phyloP scores from a whole-genome alignment of 2,888 invertebrate species.

The Drosophila buzzatii region DNA sequence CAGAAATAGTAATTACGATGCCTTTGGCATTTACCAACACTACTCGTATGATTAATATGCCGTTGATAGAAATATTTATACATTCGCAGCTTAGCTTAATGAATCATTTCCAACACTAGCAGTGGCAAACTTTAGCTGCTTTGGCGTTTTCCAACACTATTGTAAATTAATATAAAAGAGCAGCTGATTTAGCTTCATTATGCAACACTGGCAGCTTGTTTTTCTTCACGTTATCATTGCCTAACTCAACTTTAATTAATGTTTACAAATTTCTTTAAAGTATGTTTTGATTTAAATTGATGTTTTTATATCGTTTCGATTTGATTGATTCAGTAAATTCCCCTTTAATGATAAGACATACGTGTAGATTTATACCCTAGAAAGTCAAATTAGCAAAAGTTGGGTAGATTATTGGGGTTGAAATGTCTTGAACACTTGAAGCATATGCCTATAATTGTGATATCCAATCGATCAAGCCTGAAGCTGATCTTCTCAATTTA shows the following conservation, averaged over 20 bases:
- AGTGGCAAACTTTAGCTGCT: too few species aligned
- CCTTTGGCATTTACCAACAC: not conserved
- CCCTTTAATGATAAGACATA: constrained; percentile 45
- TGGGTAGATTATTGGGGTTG: not conserved
- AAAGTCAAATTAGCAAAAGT: not conserved
- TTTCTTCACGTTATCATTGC: constrained; percentile 9
- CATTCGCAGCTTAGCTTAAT: not conserved
- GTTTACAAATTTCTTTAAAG: constrained; percentile 36
- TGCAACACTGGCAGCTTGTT: constrained; percentile 13
- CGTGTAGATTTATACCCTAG: not conserved
- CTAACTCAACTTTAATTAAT: constrained; percentile 37
- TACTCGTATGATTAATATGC: not conserved
- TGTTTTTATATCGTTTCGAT: constrained; percentile 22
- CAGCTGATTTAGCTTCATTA: not conserved
- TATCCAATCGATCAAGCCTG: too few species aligned
- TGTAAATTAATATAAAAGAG: not conserved
- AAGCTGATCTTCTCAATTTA: too few species aligned
- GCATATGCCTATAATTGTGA: too few species aligned
- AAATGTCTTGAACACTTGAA: not conserved
- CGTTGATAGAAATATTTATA: not conserved
- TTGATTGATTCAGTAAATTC: constrained; percentile 62
- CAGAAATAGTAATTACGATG: not conserved
- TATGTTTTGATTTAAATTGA: constrained; percentile 20
- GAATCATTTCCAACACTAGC: not conserved
- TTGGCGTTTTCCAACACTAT: not conserved